These are phyloP conservation scores for Pseudotriccus pelzelni DNA, from an alignment of 2,797 vertebrate genomes.

Conservation along the genomic window DNA sequence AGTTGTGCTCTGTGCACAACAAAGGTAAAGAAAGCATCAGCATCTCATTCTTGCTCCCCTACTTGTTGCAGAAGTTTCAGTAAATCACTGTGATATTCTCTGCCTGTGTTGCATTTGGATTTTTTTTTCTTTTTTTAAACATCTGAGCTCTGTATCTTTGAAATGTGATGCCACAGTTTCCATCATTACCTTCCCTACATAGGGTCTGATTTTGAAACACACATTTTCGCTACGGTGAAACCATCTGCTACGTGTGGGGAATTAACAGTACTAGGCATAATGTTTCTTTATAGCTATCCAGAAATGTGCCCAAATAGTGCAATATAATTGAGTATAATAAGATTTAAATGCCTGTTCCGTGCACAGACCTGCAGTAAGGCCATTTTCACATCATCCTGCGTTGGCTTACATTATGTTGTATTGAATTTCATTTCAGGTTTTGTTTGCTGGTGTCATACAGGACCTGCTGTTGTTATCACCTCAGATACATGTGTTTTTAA, in stretches of 20 bases:
- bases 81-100: not conserved
- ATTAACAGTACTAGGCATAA: constrained; percentile 53
- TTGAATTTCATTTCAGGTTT: constrained; percentile 41
- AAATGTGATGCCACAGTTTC: constrained; percentile 44
- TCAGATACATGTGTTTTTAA: constrained; percentile 48
- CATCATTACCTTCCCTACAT: constrained; percentile 10
- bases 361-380: not conserved
- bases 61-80: not conserved
- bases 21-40: not conserved
- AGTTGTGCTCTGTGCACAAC: not conserved
- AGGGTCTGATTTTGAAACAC: constrained; percentile 57
- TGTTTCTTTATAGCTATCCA: constrained; percentile 52
- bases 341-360: constrained; percentile 26
- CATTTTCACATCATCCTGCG: constrained; percentile 7
- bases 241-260: constrained; percentile 68
- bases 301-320: constrained; percentile 71
- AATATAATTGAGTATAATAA: constrained; percentile 47
- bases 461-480: constrained; percentile 14
- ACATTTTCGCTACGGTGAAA: constrained; percentile 1
- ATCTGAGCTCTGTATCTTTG: constrained; percentile 16
- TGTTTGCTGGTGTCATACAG: constrained; percentile 2
- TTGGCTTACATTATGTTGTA: constrained; percentile 1
- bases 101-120: not conserved
- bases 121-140: not conserved
- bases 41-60: not conserved